Evolutionary conservation across 2,888 invertebrate species (phyloP).

Genomic region (Drosophila longiperda): DNA sequence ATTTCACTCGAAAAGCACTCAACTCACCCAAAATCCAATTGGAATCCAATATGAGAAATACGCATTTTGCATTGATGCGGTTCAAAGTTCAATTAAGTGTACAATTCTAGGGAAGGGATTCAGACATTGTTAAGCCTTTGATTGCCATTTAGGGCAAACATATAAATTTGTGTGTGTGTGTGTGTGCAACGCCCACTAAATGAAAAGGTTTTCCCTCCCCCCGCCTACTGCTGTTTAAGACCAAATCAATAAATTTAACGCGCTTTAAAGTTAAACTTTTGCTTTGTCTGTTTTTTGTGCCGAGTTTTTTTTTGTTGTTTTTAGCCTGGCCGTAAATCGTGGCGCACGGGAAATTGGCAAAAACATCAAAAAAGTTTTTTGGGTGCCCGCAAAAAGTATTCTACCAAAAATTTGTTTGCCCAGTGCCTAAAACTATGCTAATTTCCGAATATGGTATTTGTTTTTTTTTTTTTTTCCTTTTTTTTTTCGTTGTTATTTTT

Average conservation of each 20-base stretch:
- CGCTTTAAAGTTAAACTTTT: slow-evolving; percentile 46
- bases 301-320: slow-evolving; percentile 16
- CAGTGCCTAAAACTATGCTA: slow-evolving; percentile 68
- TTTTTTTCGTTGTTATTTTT: neutral
- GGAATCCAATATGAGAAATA: slow-evolving; percentile 36
- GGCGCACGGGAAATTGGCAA: slow-evolving; percentile 70
- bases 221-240: slow-evolving; percentile 13
- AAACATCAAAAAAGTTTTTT: slow-evolving; percentile 67
- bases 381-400: slow-evolving; percentile 45
- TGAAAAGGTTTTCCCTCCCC: neutral
- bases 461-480: neutral
- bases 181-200: slow-evolving; percentile 27
- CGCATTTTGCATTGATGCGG: slow-evolving; percentile 34
- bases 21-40: slow-evolving; percentile 15
- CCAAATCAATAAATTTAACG: slow-evolving; percentile 72
- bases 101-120: slow-evolving; percentile 38
- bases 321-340: slow-evolving; percentile 44
- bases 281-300: slow-evolving; percentile 11
- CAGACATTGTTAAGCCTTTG: slow-evolving; percentile 69
- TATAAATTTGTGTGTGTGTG: slow-evolving; percentile 56
- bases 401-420: slow-evolving; percentile 30
- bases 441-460: slow-evolving; percentile 61
- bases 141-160: slow-evolving; percentile 70
- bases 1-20: slow-evolving; percentile 56
- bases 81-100: slow-evolving; percentile 76